Evolutionary conservation across 2,113 vertebrate genomes (phyloP), one percentile per base, ranked within the genome.

Genomic region (Indicator indicator): DNA sequence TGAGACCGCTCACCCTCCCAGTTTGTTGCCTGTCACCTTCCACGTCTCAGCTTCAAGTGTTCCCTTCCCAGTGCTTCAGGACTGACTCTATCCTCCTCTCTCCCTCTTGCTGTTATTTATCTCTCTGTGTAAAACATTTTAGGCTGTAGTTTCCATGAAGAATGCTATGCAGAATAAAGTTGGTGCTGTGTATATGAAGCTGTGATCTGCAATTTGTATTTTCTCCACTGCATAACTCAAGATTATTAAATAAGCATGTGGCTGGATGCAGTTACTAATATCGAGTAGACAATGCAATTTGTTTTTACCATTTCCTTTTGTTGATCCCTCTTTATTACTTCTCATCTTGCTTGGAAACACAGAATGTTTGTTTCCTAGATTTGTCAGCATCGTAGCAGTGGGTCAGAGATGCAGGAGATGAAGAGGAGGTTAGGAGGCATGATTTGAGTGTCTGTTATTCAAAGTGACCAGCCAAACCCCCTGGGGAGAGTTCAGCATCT

Each of bases 161-260:
- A 40, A 79, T 95, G 62, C 60, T 76, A 40, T 54, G n/a, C 76
- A 78, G 74, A 88, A 78, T 95, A 50, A 94, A 93, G 60, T 77
- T 89, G 72, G 44, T 86, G 73, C 70, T 79, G 20, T 78, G 64
- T 67, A 56, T 76, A 74, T 64, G 64, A 93, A 94, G 93, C 54
- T 16, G 36, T 88, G 71, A 74, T 82, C 84, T 94, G 60, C 88
- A 95, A 90, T 96, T 96, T 92, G 71, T 92, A 92, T 96, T 95
- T 96, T 70, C 70, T 88, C 64, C 2, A 1, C 79, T 40, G 20
- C 88, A 38, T 88, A 91, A 83, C 58, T 93, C 84, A 87, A 55
- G 40, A 68, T 94, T 96, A 92, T 96, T 96, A 60, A 97, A 86
- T 75, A 91, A 88, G 73, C 73, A 90, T 92, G 79, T 91, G 77